Base-by-base conservation (phyloP, 2,888 invertebrate genomes). In the Pterostichus madidus region DNA sequence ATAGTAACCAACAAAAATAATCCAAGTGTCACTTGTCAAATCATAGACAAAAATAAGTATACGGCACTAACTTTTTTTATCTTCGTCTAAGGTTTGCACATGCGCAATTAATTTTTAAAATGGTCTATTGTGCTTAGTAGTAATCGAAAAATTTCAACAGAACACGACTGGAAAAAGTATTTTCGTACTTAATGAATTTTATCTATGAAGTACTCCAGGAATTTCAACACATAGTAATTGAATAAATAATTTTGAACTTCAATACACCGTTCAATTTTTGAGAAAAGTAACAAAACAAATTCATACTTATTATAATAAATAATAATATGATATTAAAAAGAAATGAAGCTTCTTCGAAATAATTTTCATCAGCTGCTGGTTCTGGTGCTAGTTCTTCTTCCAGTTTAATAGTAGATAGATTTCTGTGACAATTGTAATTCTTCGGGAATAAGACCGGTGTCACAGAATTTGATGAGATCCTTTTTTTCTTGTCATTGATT, bases 181-280 rank as follows among this genome's bases (percentile, higher is more conserved):
- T 35, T 35, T 35, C 35, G 52, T 52, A 52, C 52, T 52, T 52
- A 10, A 52, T 52, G 52, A 52, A n/a, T 52, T 52, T 52, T 52
- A 52, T n/a, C n/a, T 52, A 5, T 52, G 52, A 52, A 52, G n/a
- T 52, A 15, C 15, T n/a, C n/a, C 11, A 13, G 52, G 15, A 52
- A 52, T 13, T 52, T 13, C 0, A 52, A 52, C 52, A 52, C n/a
- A 52, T 52, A 52, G 15, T 52, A 52, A 52, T 11, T 52, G 52
- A 13, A 52, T 52, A 52, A 52, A 52, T 6, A 52, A 52, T 52
- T 52, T 13, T 13, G n/a, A 52, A 3, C 5, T 11, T 52, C 5
- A 52, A n/a, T 52, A 6, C 8, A 52, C 52, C 5, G 13, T 52
- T 15, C 6, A 35, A 35, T 35, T 35, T 35, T 35, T 35, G 35